Percentiles rank a stretch among this genome's conserved stretches.
These are phyloP conservation scores for Drosophila tani DNA, from an alignment of 1,140 invertebrate species.

Conservation along the genomic window DNA sequence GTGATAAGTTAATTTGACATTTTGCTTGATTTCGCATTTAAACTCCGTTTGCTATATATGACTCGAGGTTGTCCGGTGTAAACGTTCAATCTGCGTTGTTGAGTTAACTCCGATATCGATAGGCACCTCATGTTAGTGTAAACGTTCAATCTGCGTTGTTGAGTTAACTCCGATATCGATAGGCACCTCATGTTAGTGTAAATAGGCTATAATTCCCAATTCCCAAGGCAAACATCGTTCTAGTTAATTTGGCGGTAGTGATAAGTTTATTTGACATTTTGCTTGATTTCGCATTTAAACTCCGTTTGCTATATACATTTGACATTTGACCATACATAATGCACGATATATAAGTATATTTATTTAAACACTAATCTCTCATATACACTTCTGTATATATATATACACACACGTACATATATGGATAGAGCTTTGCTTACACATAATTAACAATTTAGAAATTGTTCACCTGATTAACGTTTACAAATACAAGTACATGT, in stretches of 20 bases:
- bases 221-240: background rate
- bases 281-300: slow-evolving; percentile 56
- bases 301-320: slow-evolving; percentile 61
- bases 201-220: no score
- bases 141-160: no score
- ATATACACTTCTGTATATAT: slow-evolving; percentile 46
- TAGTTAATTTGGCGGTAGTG: slow-evolving; percentile 32
- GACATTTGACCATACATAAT: slow-evolving; percentile 47
- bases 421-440: slow-evolving; percentile 70
- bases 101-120: no score
- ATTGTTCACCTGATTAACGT: slow-evolving; percentile 80
- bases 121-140: no score
- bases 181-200: no score
- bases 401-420: slow-evolving; percentile 39
- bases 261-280: slow-evolving; percentile 75
- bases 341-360: slow-evolving; percentile 45
- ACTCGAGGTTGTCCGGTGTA: no score
- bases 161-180: no score
- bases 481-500: slow-evolving; percentile 51
- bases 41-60: no score
- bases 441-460: slow-evolving; percentile 82
- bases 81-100: no score
- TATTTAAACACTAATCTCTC: slow-evolving; percentile 50
- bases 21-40: no score
- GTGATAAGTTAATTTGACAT: no score